Conservation (phyloP, 2,888 invertebrate species). For the Epinotia ramella region DNA sequence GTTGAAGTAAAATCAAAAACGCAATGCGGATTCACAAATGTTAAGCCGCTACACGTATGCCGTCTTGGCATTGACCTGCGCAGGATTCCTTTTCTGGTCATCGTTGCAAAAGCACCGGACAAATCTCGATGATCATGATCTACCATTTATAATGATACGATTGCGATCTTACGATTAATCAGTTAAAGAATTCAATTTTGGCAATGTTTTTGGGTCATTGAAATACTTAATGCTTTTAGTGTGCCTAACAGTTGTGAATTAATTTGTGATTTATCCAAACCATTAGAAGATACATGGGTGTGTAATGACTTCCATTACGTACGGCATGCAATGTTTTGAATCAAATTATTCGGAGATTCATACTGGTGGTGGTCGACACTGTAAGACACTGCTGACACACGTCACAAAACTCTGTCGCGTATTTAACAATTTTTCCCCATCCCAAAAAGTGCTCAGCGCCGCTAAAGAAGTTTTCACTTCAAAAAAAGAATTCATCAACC, state of each 20-base stretch:
- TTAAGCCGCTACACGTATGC: conserved; percentile 9
- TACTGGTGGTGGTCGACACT: background rate
- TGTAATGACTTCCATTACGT: conserved; percentile 25
- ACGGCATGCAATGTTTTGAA: background rate
- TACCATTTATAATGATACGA: conserved; percentile 41
- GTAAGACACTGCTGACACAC: background rate
- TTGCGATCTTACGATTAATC: conserved; percentile 42
- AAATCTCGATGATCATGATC: conserved; percentile 41
- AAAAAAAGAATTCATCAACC: too few relatives aligned
- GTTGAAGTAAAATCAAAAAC: conserved; percentile 18
- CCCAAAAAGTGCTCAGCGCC: too few relatives aligned
- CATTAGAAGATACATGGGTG: conserved; percentile 22
- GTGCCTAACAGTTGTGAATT: conserved; percentile 9
- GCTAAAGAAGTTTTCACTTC: too few relatives aligned
- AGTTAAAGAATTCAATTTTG: conserved; percentile 24
- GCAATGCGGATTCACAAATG: background rate
- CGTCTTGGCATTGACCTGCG: conserved; percentile 43
- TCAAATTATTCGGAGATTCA: background rate
- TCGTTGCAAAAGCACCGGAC: conserved; percentile 42
- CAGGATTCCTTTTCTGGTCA: conserved; percentile 45
- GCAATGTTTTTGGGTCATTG: conserved; percentile 43
- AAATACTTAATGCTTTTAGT: conserved; percentile 34
- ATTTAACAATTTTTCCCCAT: too few relatives aligned
- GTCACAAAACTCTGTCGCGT: too few relatives aligned
- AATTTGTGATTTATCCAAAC: conserved; percentile 22